phyloP scores from a whole-genome alignment of 2,113 vertebrate species.

The Labrus mixtus region DNA sequence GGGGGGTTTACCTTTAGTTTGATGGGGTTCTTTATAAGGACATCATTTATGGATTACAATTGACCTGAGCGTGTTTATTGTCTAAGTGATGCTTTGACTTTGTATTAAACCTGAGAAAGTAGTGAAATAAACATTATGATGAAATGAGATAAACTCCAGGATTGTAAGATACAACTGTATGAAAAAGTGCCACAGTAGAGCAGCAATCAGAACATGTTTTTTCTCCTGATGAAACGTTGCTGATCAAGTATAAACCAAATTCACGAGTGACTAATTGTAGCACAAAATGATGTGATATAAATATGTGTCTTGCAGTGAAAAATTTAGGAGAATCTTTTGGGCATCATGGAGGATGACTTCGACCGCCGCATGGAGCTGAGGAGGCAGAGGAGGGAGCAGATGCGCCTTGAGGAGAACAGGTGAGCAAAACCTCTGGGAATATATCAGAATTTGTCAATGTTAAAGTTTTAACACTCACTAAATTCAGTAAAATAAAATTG shows the following conservation, averaged over 20 bases:
- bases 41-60: background rate
- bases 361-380: conserved; percentile 95
- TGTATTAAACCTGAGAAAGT: background rate
- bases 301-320: conserved; percentile 60
- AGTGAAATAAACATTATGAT: background rate
- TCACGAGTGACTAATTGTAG: background rate
- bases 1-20: conserved; percentile 31
- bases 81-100: background rate
- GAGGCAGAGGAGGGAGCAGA: conserved; percentile 97
- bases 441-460: background rate
- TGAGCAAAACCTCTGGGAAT: conserved; percentile 70
- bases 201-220: background rate
- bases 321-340: conserved; percentile 48
- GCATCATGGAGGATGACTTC: conserved; percentile 94
- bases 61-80: background rate
- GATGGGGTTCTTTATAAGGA: background rate
- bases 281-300: background rate
- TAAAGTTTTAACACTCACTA: background rate
- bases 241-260: background rate
- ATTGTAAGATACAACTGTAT: background rate
- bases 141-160: background rate
- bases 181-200: background rate
- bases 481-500: background rate
- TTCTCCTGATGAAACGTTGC: background rate
- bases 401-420: conserved; percentile 92